Evolutionary conservation across 2,797 vertebrate genomes (phyloP).

Genomic region (Acanthurus tractus): DNA sequence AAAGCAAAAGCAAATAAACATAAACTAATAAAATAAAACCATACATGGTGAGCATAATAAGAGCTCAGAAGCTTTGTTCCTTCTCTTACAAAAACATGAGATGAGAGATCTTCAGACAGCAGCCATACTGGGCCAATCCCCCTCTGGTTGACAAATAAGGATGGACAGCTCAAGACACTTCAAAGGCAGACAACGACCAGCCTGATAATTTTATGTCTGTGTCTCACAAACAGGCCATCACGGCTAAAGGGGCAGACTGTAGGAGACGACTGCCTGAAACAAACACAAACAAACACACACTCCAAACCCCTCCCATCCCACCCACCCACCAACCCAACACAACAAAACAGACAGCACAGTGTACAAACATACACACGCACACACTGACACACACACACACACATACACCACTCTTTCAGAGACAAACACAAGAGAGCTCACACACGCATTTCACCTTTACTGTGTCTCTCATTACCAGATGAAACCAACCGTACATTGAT

Average conservation of each 20-base stretch:
- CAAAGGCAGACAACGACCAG: slow-evolving; percentile 80
- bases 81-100: slow-evolving; percentile 61
- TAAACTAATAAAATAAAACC: slow-evolving; percentile 34
- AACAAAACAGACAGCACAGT: slow-evolving; percentile 59
- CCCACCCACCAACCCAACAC: slow-evolving; percentile 32
- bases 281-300: slow-evolving; percentile 82
- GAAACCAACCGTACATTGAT: slow-evolving; percentile 85
- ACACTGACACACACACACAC: slow-evolving; percentile 26
- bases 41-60: slow-evolving; percentile 45
- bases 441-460: slow-evolving; percentile 85
- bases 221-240: slow-evolving; percentile 83
- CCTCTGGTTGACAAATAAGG: slow-evolving; percentile 79
- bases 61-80: slow-evolving; percentile 62
- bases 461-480: slow-evolving; percentile 87
- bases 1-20: slow-evolving; percentile 15
- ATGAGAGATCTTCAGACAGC: slow-evolving; percentile 80
- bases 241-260: slow-evolving; percentile 79
- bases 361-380: slow-evolving; percentile 3
- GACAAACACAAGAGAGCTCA: slow-evolving; percentile 74
- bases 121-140: slow-evolving; percentile 77
- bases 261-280: slow-evolving; percentile 82
- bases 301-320: slow-evolving; percentile 51
- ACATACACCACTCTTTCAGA: slow-evolving; percentile 57
- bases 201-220: slow-evolving; percentile 84
- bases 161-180: slow-evolving; percentile 83